Conservation (phyloP, 2,888 invertebrate species). For the Cheilosia impressa region DNA sequence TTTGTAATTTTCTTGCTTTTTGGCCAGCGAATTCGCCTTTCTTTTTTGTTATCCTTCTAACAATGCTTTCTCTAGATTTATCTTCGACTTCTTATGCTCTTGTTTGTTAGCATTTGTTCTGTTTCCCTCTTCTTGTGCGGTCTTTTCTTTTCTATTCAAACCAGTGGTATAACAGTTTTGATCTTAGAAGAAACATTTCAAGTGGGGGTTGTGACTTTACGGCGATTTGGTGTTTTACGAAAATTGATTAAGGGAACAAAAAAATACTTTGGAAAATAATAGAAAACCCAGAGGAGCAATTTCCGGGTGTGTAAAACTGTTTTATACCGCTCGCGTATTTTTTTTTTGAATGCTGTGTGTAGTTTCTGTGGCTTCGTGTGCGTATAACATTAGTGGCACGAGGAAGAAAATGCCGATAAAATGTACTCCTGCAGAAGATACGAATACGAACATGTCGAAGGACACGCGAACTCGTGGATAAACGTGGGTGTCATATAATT, state of each 20-base stretch:
- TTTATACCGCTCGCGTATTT: constrained; percentile 24
- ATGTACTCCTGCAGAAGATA: constrained; percentile 45
- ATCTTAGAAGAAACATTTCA: constrained; percentile 39
- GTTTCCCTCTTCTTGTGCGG: constrained; percentile 21
- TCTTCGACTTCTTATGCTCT: constrained; percentile 11
- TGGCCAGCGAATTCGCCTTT: constrained; percentile 25
- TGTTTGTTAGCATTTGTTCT: constrained; percentile 39
- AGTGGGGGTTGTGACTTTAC: no score
- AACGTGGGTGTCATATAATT: constrained; percentile 65
- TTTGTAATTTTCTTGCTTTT: constrained; percentile 20
- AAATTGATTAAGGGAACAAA: constrained; percentile 43
- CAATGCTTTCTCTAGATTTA: constrained; percentile 18
- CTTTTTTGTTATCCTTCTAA: constrained; percentile 30
- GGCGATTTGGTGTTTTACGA: neutral
- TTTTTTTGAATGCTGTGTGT: constrained; percentile 5
- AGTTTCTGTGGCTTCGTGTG: constrained; percentile 48
- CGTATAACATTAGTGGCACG: constrained; percentile 49
- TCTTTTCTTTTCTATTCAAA: constrained; percentile 11
- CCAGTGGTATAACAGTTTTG: constrained; percentile 63
- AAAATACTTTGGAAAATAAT: constrained; percentile 43
- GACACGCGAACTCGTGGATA: constrained; percentile 61
- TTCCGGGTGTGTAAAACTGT: constrained; percentile 55
- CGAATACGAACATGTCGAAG: constrained; percentile 35
- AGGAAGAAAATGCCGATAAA: constrained; percentile 61
- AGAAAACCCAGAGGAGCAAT: constrained; percentile 48